phyloP scores from a whole-genome alignment of 30 jellyfish, hydroid and myxozoan genomes.

The Chrysaora quinquecirrha region DNA sequence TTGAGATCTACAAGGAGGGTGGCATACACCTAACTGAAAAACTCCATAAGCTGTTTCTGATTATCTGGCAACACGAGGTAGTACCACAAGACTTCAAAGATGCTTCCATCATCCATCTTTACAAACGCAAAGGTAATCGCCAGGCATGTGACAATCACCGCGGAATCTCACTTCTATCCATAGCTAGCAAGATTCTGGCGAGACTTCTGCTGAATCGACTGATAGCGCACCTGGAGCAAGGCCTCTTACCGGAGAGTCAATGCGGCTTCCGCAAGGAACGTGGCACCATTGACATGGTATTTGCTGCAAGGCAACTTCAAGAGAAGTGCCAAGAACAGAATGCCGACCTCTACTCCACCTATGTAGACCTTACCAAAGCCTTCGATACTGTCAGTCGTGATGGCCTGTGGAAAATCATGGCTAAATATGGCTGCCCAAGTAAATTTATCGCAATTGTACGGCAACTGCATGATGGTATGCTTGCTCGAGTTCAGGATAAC shows the following conservation, averaged over 20 bases:
- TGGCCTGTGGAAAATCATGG: constrained; percentile 19
- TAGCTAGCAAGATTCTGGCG: constrained; percentile 45
- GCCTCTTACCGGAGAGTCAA: constrained; percentile 38
- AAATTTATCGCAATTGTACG: neutral
- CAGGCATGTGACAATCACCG: constrained; percentile 37
- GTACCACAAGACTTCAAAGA: constrained; percentile 26
- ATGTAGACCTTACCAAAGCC: constrained; percentile 46
- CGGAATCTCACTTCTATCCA: constrained; percentile 57
- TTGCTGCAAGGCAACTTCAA: constrained; percentile 49
- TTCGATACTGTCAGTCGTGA: constrained; percentile 36
- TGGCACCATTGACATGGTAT: constrained; percentile 55
- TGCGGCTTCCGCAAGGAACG: constrained; percentile 50
- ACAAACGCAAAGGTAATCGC: constrained; percentile 24
- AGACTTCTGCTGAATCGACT: constrained; percentile 10
- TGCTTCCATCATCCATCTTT: constrained; percentile 6
- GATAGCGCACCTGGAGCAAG: constrained; percentile 9
- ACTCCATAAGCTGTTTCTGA: neutral
- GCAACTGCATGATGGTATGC: constrained; percentile 27
- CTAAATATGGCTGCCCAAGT: constrained; percentile 8
- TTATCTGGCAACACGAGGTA: constrained; percentile 16
- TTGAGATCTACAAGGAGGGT: constrained; percentile 27
- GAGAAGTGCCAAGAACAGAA: constrained; percentile 43
- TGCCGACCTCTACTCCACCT: constrained; percentile 24
- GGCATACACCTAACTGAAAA: neutral
- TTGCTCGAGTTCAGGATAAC: constrained; percentile 3